Percentiles rank a stretch among this genome's conserved stretches.
phyloP scores from a whole-genome alignment of 1,140 invertebrate species.

The Psix sp. region DNA sequence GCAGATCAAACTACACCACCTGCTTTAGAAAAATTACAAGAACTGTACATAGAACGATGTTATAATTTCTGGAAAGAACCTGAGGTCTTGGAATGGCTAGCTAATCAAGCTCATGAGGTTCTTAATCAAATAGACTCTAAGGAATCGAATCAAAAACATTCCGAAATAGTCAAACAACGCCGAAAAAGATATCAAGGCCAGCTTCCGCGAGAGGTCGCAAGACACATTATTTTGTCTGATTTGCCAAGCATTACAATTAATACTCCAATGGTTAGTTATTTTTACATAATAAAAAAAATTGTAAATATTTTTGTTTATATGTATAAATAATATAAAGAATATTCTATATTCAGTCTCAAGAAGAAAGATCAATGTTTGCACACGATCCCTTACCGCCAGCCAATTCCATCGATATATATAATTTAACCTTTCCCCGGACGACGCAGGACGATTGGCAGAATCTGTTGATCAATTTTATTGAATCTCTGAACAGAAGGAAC shows the following conservation, averaged over 20 bases:
- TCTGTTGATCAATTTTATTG: slow-evolving; percentile 3
- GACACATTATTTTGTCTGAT: slow-evolving; percentile 89
- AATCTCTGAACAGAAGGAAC: slow-evolving; percentile 2
- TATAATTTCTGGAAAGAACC: slow-evolving; percentile 88
- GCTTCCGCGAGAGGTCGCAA: slow-evolving; percentile 84
- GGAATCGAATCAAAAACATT: slow-evolving; percentile 81
- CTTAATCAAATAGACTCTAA: slow-evolving; percentile 81
- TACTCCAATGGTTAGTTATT: slow-evolving; percentile 75
- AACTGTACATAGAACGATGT: slow-evolving; percentile 85
- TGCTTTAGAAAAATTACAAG: slow-evolving; percentile 83
- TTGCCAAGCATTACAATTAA: slow-evolving; percentile 83
- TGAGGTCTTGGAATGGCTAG: slow-evolving; percentile 87
- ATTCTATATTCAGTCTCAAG: slow-evolving; percentile 73
- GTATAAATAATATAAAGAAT: slow-evolving; percentile 2
- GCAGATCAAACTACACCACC: slow-evolving; percentile 73
- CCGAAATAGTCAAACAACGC: slow-evolving; percentile 78
- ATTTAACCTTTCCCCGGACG: slow-evolving; percentile 28
- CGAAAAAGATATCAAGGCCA: slow-evolving; percentile 80
- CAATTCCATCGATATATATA: slow-evolving; percentile 86
- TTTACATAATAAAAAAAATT: background rate
- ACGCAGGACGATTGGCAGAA: slow-evolving; percentile 12
- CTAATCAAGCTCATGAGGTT: slow-evolving; percentile 82
- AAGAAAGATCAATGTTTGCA: slow-evolving; percentile 82
- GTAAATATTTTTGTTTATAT: slow-evolving; percentile 2
- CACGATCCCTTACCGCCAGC: slow-evolving; percentile 89